Conservation (phyloP, 2,113 vertebrate genomes). For the Galbula dea region DNA sequence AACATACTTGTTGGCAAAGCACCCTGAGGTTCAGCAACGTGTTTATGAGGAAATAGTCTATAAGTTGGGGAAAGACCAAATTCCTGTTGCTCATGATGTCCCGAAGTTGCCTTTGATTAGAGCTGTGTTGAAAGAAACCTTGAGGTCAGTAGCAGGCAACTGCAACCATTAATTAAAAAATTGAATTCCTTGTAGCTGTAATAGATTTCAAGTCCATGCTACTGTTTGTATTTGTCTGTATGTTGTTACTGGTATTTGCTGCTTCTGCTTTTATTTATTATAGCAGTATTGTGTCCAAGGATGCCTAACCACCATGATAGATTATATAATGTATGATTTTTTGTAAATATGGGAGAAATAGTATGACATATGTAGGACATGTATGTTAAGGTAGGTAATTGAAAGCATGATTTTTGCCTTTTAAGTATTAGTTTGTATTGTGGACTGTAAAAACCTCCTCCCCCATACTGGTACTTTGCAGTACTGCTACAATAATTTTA, state of each 20-base stretch:
- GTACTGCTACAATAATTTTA: background rate
- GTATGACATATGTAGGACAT: background rate
- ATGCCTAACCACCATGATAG: background rate
- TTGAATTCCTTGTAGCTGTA: background rate
- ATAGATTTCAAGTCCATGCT: background rate
- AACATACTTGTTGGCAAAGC: slow-evolving; percentile 81
- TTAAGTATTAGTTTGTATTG: background rate
- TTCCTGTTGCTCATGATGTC: slow-evolving; percentile 79
- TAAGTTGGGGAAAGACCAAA: slow-evolving; percentile 71
- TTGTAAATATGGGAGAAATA: background rate
- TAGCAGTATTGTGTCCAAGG: background rate
- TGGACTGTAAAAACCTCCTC: background rate
- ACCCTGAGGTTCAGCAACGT: slow-evolving; percentile 80
- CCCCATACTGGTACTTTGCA: background rate
- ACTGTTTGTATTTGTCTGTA: background rate
- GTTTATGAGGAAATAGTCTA: slow-evolving; percentile 78
- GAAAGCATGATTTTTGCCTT: background rate
- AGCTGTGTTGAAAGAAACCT: slow-evolving; percentile 90
- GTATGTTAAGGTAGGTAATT: background rate
- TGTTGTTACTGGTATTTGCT: background rate
- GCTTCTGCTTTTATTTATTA: background rate
- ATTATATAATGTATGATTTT: background rate
- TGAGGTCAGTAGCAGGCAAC: slow-evolving; percentile 74
- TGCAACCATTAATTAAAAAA: background rate
- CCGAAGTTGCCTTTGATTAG: slow-evolving; percentile 81